Conservation (phyloP, 2,113 vertebrate genomes). For the Microcebus ravelobensis region DNA sequence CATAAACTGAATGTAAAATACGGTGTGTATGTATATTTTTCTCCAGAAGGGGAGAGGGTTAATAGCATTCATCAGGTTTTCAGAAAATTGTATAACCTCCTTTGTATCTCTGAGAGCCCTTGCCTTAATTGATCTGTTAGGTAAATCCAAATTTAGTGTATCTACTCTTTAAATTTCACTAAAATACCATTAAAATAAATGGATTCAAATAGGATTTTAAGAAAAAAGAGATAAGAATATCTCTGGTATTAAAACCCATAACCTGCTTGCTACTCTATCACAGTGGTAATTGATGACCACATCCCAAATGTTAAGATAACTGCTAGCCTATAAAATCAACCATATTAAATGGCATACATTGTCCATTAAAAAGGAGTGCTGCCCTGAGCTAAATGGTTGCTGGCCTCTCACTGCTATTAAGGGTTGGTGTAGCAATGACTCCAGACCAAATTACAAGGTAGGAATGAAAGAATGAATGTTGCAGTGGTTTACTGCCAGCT, state of each 20-base stretch:
- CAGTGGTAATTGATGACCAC: background rate
- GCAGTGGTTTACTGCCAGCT: background rate
- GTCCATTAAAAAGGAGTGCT: background rate
- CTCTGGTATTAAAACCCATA: background rate
- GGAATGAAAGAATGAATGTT: constrained; percentile 23
- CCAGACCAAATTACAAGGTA: background rate
- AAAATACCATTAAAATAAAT: constrained; percentile 33
- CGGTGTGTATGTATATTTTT: background rate
- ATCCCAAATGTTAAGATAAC: background rate
- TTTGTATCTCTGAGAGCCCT: background rate
- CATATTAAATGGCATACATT: background rate
- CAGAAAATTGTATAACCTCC: background rate
- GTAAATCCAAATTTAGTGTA: constrained; percentile 26
- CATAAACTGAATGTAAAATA: background rate
- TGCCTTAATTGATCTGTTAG: constrained; percentile 4
- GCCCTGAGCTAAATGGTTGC: background rate
- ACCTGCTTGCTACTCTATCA: background rate
- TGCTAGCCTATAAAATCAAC: background rate
- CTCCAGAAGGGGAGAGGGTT: background rate
- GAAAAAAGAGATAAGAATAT: background rate
- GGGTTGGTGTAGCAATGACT: background rate
- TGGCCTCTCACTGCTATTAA: constrained; percentile 19
- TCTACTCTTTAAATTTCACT: constrained; percentile 47
- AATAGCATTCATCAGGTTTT: constrained; percentile 31
- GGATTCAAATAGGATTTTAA: constrained; percentile 40